A percentile compares a stretch with the other conserved stretches of the same genome.
Evolutionary conservation across 2,888 invertebrate genomes (phyloP).

Genomic region (Amphipoea oculea): DNA sequence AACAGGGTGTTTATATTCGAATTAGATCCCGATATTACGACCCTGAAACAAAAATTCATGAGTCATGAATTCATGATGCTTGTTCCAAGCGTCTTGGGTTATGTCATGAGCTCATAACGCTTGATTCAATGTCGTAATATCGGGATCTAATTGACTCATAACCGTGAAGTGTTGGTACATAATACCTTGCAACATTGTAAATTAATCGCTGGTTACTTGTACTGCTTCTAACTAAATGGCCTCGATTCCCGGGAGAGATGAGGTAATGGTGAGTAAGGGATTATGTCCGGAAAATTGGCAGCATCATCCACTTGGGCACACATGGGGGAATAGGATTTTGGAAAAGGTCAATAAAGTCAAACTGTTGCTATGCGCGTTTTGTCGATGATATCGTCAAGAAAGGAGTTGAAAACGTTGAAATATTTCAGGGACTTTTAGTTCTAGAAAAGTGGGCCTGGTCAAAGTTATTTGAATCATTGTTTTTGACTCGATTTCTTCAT

Average conservation of each 20-base stretch:
- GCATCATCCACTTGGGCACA: slow-evolving; percentile 36
- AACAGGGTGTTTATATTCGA: too few relatives aligned
- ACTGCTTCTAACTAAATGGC: slow-evolving; percentile 6
- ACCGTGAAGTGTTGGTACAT: too few relatives aligned
- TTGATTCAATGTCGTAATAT: not conserved
- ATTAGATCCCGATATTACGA: not conserved
- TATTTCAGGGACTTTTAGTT: too few relatives aligned
- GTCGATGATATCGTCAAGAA: not conserved
- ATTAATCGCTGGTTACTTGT: slow-evolving; percentile 12
- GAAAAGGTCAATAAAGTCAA: not conserved
- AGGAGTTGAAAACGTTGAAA: not conserved
- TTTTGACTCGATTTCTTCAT: not conserved
- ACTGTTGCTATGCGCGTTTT: not conserved
- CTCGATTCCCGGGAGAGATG: not conserved
- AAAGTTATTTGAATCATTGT: not conserved
- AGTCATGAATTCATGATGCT: not conserved
- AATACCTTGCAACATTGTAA: slow-evolving; percentile 10
- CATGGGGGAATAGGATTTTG: not conserved
- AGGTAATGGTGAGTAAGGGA: slow-evolving; percentile 29
- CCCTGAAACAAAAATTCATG: not conserved
- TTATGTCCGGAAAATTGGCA: slow-evolving; percentile 25
- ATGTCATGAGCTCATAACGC: not conserved
- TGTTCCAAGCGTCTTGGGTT: not conserved
- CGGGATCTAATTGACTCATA: not conserved
- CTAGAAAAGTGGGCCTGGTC: not conserved